These are phyloP conservation scores for Chalcosyrphus nemorum DNA, from an alignment of 2,888 invertebrate species.

Conservation along the genomic window DNA sequence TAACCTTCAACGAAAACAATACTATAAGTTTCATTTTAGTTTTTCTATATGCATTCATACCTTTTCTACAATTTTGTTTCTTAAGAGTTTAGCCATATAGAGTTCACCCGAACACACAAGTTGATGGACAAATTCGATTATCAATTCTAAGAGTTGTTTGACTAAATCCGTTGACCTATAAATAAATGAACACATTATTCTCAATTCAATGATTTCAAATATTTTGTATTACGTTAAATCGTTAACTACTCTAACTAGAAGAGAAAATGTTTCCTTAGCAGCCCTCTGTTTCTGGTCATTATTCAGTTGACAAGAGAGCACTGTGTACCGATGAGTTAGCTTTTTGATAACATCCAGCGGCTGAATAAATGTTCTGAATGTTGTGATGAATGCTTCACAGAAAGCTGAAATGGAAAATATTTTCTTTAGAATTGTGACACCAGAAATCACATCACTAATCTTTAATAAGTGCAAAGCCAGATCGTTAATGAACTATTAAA, in stretches of 20 bases:
- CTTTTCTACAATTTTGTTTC: conserved; percentile 95
- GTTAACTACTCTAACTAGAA: conserved; percentile 96
- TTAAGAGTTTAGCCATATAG: conserved; percentile 93
- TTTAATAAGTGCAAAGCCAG: conserved; percentile 34
- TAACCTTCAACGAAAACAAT: conserved; percentile 74
- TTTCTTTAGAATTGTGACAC: not conserved
- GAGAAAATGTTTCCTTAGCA: conserved; percentile 93
- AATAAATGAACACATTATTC: conserved; percentile 62
- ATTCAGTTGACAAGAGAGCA: conserved; percentile 87
- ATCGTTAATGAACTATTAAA: conserved; percentile 33
- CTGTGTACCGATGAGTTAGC: conserved; percentile 86
- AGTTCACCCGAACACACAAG: conserved; percentile 96
- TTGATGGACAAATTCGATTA: conserved; percentile 97
- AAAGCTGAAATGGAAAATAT: conserved; percentile 77
- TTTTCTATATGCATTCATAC: conserved; percentile 79
- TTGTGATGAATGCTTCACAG: conserved; percentile 97
- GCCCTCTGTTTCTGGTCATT: conserved; percentile 88
- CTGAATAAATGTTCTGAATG: conserved; percentile 97
- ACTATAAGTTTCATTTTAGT: not conserved
- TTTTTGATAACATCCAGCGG: conserved; percentile 93
- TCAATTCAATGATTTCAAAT: not conserved
- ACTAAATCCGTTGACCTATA: conserved; percentile 93
- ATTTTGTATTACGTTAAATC: conserved; percentile 94
- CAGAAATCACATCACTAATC: not conserved
- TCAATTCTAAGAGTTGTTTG: conserved; percentile 88